phyloP scores from a whole-genome alignment of 2,113 vertebrate species.

The Embiotoca jacksoni region DNA sequence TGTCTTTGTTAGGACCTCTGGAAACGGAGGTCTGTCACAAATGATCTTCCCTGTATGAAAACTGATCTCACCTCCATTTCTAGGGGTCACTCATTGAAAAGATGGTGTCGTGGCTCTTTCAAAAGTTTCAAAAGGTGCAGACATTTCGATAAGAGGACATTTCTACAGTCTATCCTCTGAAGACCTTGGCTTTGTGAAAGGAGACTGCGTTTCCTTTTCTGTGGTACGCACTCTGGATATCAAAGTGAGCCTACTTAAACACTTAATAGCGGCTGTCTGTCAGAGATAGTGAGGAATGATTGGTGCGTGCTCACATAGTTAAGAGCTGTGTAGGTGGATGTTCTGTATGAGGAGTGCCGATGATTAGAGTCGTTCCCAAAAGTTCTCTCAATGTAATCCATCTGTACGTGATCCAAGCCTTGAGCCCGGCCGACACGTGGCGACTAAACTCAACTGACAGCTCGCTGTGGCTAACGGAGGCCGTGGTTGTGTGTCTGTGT shows the following conservation, averaged over 20 bases:
- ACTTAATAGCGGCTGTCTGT: not conserved
- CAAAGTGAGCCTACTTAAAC: conserved; percentile 23
- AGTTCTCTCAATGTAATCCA: conserved; percentile 50
- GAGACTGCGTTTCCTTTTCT: not conserved
- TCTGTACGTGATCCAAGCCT: conserved; percentile 45
- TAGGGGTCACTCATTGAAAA: not conserved
- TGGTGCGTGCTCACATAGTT: not conserved
- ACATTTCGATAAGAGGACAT: conserved; percentile 8
- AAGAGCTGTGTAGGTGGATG: conserved; percentile 33
- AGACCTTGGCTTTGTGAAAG: conserved; percentile 5
- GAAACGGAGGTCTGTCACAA: no score
- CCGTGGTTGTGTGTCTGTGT: not conserved
- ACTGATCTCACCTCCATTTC: not conserved
- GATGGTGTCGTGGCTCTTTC: not conserved
- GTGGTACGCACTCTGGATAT: not conserved
- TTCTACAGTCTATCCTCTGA: not conserved
- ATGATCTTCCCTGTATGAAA: conserved; percentile 7
- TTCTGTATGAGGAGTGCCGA: not conserved
- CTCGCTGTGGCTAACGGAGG: conserved; percentile 28
- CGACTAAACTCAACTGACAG: conserved; percentile 51
- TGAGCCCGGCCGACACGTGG: conserved; percentile 12
- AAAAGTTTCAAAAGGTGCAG: conserved; percentile 5
- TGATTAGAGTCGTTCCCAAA: conserved; percentile 41
- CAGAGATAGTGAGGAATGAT: conserved; percentile 22
- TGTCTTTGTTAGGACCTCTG: no score